phyloP scores from a whole-genome alignment of 2,113 vertebrate species.

The Alethe castanea region DNA sequence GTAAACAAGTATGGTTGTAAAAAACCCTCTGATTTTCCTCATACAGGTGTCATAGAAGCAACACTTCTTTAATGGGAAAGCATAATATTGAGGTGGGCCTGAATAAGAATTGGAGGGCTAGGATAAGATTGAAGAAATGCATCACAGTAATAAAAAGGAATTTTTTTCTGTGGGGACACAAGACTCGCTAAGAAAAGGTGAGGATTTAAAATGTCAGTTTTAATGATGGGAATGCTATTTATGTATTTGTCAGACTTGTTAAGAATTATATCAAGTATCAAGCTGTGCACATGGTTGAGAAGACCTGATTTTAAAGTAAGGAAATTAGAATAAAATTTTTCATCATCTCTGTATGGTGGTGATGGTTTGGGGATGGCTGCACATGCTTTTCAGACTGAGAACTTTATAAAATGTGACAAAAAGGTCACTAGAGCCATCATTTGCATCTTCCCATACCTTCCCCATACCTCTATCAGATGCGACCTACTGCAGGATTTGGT shows the following conservation, averaged over 20 bases:
- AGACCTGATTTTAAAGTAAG: not conserved
- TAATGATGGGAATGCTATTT: not conserved
- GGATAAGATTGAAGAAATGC: not conserved
- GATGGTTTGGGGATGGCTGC: not conserved
- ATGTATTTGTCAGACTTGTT: not conserved
- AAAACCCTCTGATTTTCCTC: not conserved
- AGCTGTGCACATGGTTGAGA: not conserved
- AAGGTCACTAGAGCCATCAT: not conserved
- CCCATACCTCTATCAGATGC: not conserved
- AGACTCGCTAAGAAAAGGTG: not conserved
- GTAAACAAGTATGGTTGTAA: not conserved
- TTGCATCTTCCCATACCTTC: not conserved
- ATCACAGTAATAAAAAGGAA: not conserved
- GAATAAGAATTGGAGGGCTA: not conserved
- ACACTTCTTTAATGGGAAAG: not conserved
- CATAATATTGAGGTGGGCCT: not conserved
- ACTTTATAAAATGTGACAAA: not conserved
- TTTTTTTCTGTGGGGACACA: not conserved
- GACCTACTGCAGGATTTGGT: not conserved
- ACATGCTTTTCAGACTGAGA: not conserved
- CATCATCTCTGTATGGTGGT: not conserved
- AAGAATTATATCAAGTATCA: not conserved
- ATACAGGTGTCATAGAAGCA: not conserved
- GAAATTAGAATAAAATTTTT: not conserved
- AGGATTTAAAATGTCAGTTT: not conserved